Evolutionary conservation across 2,797 vertebrate species (phyloP).

Genomic region (Huso huso): DNA sequence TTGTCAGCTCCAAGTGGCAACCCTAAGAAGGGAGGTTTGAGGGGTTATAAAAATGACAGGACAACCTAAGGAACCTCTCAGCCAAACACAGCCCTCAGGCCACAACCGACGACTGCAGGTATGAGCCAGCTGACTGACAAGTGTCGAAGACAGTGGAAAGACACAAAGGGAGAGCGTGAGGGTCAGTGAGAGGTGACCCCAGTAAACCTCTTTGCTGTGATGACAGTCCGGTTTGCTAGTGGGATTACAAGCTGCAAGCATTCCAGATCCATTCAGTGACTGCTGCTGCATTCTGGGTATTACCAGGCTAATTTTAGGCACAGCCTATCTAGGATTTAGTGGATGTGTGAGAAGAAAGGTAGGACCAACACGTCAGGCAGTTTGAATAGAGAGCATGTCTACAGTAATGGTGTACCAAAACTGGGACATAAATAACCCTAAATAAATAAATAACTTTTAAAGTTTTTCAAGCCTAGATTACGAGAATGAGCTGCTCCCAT

Average conservation of each 20-base stretch:
- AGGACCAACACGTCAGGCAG: conserved; percentile 3
- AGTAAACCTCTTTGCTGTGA: conserved; percentile 30
- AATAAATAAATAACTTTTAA: too few species aligned
- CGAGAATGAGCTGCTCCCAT: too few species aligned
- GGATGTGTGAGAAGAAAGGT: conserved; percentile 19
- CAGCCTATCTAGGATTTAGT: conserved; percentile 13
- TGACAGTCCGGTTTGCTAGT: conserved; percentile 20
- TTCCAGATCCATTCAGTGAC: conserved; percentile 21
- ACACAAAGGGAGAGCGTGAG: conserved; percentile 11
- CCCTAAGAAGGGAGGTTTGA: background rate
- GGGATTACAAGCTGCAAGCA: conserved; percentile 19
- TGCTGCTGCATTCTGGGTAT: conserved; percentile 22
- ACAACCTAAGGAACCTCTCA: background rate
- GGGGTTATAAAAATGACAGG: background rate
- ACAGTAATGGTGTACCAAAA: too few species aligned
- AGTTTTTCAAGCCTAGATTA: too few species aligned
- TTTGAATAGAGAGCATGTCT: too few species aligned
- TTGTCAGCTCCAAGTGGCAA: too few species aligned
- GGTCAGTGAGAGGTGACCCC: conserved; percentile 23
- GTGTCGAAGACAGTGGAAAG: background rate
- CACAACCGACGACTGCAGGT: background rate
- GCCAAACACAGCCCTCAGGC: too few species aligned
- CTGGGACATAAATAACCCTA: too few species aligned
- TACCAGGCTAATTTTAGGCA: conserved; percentile 34
- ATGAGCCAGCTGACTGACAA: conserved; percentile 3